Base-by-base conservation (phyloP, 2,797 vertebrate species). In the Chrysocyon brachyurus region DNA sequence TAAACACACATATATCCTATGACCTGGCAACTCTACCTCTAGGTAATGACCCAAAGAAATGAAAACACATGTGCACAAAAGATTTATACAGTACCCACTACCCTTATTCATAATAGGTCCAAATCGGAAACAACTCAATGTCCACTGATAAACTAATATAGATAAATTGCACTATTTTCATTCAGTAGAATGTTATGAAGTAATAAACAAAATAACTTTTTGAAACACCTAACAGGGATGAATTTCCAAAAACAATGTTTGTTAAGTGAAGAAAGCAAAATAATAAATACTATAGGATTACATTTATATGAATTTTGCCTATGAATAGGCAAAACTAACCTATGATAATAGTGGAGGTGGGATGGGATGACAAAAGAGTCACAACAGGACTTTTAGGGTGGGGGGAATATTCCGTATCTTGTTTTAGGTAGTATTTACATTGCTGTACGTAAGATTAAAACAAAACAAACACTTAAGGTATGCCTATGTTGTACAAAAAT, bases 211-310 rank as follows among this genome's bases (percentile, higher is more conserved):
- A 87, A 7, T 36, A 75, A 86, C 5, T 66, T 19, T 56, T 56
- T 46, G 22, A 91, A 40, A 93, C 61, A 68, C 5, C 63, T 21
- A 79, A 54, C 2, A 56, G 54, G 9, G 49, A 85, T 15, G 12
- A 73, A 77, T 78, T 36, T 85, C 59, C 57, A 88, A 64, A 90
- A 94, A 57, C 28, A 82, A 54, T 4, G 24, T 70, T 90, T 77
- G 49, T 68, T 75, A 87, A 40, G 14, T 52, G 33, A 57, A 77
- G 90, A 40, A 97, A 93, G 96, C 28, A 75, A 91, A 85, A 52
- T 16, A 68, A 72, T 16, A 56, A 87, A 64, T 31, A 63, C n/a
- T 49, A 3, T 11, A 85, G 81, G 26, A n/a, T 52, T 77, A 31
- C 33, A 78, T 12, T 81, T 82, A 56, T 5, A 57, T 22, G 4